Conservation (phyloP, 2,888 invertebrate genomes). For the Pristionchus entomophagus region DNA sequence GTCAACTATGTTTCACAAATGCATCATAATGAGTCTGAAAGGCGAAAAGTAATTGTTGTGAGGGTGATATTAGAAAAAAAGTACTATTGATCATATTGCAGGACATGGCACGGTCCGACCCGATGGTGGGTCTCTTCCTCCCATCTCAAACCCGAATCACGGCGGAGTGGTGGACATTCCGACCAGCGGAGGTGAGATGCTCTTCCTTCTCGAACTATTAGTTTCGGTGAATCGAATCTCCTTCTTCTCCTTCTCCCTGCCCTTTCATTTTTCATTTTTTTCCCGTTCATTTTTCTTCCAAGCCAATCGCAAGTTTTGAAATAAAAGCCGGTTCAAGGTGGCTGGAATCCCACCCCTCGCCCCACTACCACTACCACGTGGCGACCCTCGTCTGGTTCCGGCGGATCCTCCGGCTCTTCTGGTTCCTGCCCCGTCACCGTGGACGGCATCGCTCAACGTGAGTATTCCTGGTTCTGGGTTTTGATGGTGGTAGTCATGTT, state of each 20-base stretch:
- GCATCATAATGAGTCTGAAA: too few species aligned
- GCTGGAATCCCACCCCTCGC: not conserved
- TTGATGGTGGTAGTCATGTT: too few species aligned
- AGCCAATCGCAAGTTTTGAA: not conserved
- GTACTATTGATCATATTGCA: not conserved
- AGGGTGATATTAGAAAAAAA: too few species aligned
- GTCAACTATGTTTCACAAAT: too few species aligned
- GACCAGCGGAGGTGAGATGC: not conserved
- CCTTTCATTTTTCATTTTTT: too few species aligned
- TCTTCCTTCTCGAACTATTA: not conserved
- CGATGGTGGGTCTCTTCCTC: not conserved
- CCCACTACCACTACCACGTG: slow-evolving; percentile 12
- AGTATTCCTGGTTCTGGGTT: not conserved
- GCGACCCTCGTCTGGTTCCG: not conserved
- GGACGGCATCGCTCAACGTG: slow-evolving; percentile 26
- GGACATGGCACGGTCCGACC: slow-evolving; percentile 4
- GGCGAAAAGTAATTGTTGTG: too few species aligned
- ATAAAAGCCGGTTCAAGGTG: not conserved
- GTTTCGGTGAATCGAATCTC: not conserved
- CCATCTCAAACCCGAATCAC: not conserved
- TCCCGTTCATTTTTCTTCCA: too few species aligned
- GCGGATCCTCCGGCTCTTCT: not conserved
- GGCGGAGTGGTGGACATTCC: not conserved
- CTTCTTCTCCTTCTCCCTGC: not conserved
- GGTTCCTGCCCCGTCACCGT: slow-evolving; percentile 18